Conservation (phyloP, 2,888 invertebrate genomes). For the Stenolophus ochropezus region DNA sequence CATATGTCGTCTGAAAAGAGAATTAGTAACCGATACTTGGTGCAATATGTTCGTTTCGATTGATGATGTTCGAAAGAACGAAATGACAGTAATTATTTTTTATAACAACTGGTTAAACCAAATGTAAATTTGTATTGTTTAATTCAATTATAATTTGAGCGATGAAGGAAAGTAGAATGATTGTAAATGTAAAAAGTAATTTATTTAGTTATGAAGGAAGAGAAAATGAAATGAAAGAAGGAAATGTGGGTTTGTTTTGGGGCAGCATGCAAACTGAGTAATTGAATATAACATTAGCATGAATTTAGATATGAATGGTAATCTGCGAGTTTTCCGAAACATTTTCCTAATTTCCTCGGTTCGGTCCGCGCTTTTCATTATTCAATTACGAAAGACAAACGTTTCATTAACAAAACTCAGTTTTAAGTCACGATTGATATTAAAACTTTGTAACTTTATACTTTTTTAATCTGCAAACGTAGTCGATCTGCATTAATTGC, state of each 20-base stretch:
- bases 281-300: background rate
- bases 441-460: constrained; percentile 33
- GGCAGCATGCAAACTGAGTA: background rate
- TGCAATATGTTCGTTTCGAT: no score
- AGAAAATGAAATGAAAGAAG: background rate
- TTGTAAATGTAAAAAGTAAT: no score
- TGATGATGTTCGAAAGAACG: no score
- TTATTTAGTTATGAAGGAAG: no score
- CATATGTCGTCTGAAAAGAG: no score
- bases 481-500: constrained; percentile 20
- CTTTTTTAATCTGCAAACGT: constrained; percentile 27
- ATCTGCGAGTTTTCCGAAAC: background rate
- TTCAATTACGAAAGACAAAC: constrained; percentile 47
- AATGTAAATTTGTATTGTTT: no score
- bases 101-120: no score
- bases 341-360: background rate
- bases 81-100: no score
- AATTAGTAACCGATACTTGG: no score
- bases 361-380: constrained; percentile 31
- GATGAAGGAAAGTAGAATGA: no score
- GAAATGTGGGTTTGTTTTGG: background rate
- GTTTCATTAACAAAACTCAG: constrained; percentile 46
- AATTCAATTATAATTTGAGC: no score
- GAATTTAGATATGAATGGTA: background rate
- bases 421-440: constrained; percentile 42